Percentiles rank a stretch among this genome's conserved stretches.
These are phyloP conservation scores for Lepilemur septentrionalis DNA, from an alignment of 2,797 vertebrate species.

Conservation along the genomic window DNA sequence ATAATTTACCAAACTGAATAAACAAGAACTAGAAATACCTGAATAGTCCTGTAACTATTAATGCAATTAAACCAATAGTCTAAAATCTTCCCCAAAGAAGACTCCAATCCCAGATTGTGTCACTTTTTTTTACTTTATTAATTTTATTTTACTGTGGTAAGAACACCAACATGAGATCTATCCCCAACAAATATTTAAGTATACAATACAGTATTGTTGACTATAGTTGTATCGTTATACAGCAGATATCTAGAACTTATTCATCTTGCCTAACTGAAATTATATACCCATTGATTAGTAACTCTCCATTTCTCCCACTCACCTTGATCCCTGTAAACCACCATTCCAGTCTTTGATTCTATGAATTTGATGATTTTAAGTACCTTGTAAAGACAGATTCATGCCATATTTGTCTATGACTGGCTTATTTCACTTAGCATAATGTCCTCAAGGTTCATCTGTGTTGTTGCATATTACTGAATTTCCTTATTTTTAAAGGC, in stretches of 20 bases:
- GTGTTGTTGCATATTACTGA: background rate
- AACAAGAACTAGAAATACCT: too few relatives aligned
- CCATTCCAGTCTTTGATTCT: background rate
- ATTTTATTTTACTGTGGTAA: background rate
- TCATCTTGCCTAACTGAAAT: background rate
- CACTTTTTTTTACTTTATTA: background rate
- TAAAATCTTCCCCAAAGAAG: background rate
- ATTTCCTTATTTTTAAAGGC: background rate
- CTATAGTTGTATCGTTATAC: background rate
- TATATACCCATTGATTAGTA: background rate
- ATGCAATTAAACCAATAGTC: background rate
- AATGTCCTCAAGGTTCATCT: background rate
- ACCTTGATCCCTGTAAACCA: background rate
- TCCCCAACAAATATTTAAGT: background rate
- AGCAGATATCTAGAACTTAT: background rate
- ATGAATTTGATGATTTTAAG: background rate
- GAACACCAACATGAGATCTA: background rate
- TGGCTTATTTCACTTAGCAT: background rate
- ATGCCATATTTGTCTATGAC: background rate
- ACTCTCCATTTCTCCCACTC: background rate
- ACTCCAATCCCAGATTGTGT: background rate
- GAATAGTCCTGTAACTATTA: too few relatives aligned
- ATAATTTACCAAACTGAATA: too few relatives aligned
- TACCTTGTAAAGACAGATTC: too few relatives aligned
- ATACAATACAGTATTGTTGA: background rate